A percentile compares a stretch with the other conserved stretches of the same genome.
phyloP scores from a whole-genome alignment of 2,797 vertebrate genomes.

The Falco biarmicus region DNA sequence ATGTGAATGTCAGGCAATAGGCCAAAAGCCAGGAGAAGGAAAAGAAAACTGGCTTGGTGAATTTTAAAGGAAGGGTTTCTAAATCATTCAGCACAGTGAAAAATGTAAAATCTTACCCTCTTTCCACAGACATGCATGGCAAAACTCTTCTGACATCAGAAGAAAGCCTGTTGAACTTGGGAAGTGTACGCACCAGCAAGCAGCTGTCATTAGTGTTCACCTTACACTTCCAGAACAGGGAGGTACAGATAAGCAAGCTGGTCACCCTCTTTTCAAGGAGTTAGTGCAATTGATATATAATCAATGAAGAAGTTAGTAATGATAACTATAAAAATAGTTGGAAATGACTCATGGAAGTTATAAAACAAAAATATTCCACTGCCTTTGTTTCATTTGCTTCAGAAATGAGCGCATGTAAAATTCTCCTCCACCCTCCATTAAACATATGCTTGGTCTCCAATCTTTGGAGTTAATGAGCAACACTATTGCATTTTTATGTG shows the following conservation, averaged over 20 bases:
- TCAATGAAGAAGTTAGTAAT: neutral
- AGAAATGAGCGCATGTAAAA: conserved; percentile 1
- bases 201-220: neutral
- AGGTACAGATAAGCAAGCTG: neutral
- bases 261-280: neutral
- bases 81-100: neutral
- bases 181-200: neutral
- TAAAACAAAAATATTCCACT: conserved; percentile 4
- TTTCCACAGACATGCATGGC: neutral
- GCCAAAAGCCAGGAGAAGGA: neutral
- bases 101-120: neutral
- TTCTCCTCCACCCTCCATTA: conserved; percentile 10
- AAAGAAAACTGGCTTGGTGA: neutral
- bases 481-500: conserved; percentile 34
- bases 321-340: neutral
- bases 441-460: neutral
- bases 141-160: neutral
- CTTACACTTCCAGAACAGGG: neutral
- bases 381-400: conserved; percentile 13
- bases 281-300: neutral
- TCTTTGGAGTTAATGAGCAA: conserved; percentile 44
- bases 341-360: neutral
- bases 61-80: neutral
- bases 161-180: neutral
- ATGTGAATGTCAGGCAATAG: neutral